Evolutionary conservation across 2,797 vertebrate species (phyloP).

Genomic region (Poeciliopsis infans): DNA sequence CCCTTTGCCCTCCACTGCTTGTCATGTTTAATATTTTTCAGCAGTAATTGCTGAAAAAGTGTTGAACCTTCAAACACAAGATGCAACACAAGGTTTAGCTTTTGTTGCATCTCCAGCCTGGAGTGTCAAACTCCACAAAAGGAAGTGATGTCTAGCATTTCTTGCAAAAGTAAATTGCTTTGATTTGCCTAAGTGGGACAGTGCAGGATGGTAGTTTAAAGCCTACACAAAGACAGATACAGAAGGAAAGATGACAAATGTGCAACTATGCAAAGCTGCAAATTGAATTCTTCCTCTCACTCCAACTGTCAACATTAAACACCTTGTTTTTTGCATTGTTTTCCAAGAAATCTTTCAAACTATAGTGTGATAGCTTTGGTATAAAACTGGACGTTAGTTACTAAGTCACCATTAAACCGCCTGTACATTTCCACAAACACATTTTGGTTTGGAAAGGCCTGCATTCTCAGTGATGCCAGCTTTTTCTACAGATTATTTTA

Average conservation of each 20-base stretch:
- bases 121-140: conserved; percentile 12
- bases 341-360: conserved; percentile 7
- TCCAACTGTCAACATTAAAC: conserved; percentile 23
- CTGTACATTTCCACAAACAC: not conserved
- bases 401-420: conserved; percentile 4
- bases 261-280: conserved; percentile 13
- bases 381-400: conserved; percentile 2
- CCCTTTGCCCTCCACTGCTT: not conserved
- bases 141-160: conserved; percentile 6
- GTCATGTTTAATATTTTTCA: conserved; percentile 19
- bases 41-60: not conserved
- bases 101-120: conserved; percentile 8
- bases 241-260: conserved; percentile 22
- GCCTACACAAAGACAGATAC: conserved; percentile 10
- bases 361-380: not conserved
- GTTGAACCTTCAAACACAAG: too few relatives aligned
- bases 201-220: conserved; percentile 13
- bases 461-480: not conserved
- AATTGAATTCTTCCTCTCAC: conserved; percentile 22
- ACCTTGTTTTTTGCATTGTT: not conserved
- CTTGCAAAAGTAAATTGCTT: conserved; percentile 5
- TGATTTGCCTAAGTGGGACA: conserved; percentile 19
- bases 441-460: not conserved
- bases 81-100: not conserved
- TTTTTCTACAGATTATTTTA: not conserved